Percentiles rank a stretch among this genome's conserved stretches.
phyloP scores from a whole-genome alignment of 2,113 vertebrate species.

The Petrocephalus zakoni region DNA sequence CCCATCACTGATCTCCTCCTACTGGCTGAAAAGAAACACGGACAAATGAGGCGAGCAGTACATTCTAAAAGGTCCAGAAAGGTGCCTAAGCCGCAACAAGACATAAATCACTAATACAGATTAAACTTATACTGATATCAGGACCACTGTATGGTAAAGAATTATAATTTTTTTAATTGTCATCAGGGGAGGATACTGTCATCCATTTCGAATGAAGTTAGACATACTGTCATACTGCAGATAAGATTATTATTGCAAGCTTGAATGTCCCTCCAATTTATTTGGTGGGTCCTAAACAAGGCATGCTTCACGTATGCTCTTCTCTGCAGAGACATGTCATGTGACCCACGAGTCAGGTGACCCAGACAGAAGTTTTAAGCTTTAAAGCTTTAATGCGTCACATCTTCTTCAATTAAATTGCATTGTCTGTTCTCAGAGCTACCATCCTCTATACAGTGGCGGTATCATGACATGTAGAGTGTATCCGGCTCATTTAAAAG shows the following conservation, averaged over 20 bases:
- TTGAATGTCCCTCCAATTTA: background rate
- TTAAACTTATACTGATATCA: background rate
- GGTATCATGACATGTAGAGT: background rate
- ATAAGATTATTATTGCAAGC: background rate
- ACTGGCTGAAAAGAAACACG: background rate
- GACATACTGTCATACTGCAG: background rate
- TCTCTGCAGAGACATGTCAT: background rate
- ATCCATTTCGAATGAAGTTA: background rate
- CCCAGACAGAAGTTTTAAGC: background rate
- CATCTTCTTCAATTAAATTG: background rate
- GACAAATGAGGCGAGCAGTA: slow-evolving; percentile 13
- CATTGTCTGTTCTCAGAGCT: background rate
- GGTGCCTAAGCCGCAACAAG: background rate
- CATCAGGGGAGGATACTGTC: background rate
- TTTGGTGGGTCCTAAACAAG: background rate
- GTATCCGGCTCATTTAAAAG: background rate
- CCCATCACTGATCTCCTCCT: background rate
- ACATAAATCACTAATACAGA: background rate
- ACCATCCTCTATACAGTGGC: background rate
- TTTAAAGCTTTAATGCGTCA: background rate
- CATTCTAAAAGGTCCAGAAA: background rate
- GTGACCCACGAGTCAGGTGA: background rate
- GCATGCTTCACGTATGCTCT: background rate
- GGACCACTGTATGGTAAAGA: background rate
- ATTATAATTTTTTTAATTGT: background rate